Evolutionary conservation across 2,888 invertebrate species (phyloP), one percentile per base, ranked within the genome.

Genomic region (Chalcosyrphus nemorum): DNA sequence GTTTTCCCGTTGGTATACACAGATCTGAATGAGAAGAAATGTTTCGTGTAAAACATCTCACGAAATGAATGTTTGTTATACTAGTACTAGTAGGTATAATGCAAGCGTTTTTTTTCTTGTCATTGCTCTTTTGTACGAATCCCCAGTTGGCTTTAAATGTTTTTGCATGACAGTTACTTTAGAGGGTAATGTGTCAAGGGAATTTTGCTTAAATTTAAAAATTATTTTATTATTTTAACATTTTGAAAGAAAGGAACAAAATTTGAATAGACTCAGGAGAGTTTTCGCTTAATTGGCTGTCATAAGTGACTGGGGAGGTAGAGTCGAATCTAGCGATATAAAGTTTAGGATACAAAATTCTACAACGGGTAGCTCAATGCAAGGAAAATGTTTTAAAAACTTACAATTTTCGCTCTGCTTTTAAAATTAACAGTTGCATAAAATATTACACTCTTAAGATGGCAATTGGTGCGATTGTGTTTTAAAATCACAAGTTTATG

Each of bases 51-150:
- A 29, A 70, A 56, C 63, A 50, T 57, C n/a, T 56, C 72, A 72
- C 78, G 72, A 78, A 72, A 72, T 72, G 9, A 72, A 72, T 72
- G 9, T 72, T 65, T 63, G 72, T 78, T 72, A 29, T 9, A 27
- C 24, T 24, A 2, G 24, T 24, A 24, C 11, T 7, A 1, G 5
- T 29, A 29, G 6, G 7, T 29, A 29, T 7, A 29, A 6, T 15
- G 38, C 35, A 38, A 11, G 32, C 13, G 38, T 19, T 66, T 50
- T 21, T 27, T n/a, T n/a, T n/a, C n/a, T 65, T 9, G 27, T 17
- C 24, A 27, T 13, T 47, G n/a, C n/a, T n/a, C n/a, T n/a, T n/a
- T n/a, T n/a, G n/a, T n/a, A n/a, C n/a, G n/a, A n/a, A n/a, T n/a
- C n/a, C n/a, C n/a, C n/a, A n/a, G n/a, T n/a, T n/a, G n/a, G 7